phyloP scores from a whole-genome alignment of 64 coral and sea anemone genomes.

The Catalaphyllia jardinei region DNA sequence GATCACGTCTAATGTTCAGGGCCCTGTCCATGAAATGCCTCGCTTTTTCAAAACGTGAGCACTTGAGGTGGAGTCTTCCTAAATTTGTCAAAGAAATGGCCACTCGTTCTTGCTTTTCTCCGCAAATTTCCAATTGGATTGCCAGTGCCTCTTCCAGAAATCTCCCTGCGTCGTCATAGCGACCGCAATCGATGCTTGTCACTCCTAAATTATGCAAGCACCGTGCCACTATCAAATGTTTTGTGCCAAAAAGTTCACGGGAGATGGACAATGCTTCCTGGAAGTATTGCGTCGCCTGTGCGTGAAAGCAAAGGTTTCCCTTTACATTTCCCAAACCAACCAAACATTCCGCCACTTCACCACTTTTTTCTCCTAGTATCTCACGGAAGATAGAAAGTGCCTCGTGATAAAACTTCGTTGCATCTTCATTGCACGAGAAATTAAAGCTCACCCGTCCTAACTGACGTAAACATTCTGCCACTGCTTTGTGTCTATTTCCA shows the following conservation, averaged over 20 bases:
- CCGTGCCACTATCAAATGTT: not conserved
- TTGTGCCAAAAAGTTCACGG: not conserved
- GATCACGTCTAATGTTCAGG: not conserved
- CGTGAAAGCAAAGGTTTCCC: not conserved
- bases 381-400: not conserved
- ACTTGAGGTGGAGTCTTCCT: not conserved
- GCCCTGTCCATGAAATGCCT: not conserved
- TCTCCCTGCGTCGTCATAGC: not conserved
- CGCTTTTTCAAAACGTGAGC: not conserved
- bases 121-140: not conserved
- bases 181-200: not conserved
- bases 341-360: not conserved
- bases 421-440: not conserved
- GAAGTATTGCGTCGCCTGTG: not conserved
- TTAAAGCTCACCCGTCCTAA: not conserved
- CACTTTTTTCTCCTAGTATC: not conserved
- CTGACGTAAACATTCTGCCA: conserved; percentile 19
- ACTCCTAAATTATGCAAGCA: conserved; percentile 8
- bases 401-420: not conserved
- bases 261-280: conserved; percentile 1
- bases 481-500: not conserved
- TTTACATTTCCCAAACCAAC: not conserved
- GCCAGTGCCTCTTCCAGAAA: not conserved
- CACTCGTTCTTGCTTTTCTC: not conserved
- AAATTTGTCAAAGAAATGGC: conserved; percentile 1